A percentile compares a stretch with the other conserved stretches of the same genome.
Conservation (phyloP, 2,113 vertebrate species). For the Lycaon pictus region DNA sequence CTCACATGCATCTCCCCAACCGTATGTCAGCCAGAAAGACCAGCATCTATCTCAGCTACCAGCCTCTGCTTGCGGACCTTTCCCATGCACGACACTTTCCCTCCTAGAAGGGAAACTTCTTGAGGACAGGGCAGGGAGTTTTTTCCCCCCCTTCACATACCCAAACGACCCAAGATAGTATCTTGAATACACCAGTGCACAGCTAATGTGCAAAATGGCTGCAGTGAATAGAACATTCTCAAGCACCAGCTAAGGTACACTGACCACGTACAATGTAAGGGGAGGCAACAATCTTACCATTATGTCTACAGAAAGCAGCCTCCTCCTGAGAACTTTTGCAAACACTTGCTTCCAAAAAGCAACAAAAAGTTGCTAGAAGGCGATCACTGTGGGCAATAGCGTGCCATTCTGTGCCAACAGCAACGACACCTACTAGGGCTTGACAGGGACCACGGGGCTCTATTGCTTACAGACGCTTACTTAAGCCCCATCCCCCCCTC, state of each 20-base stretch:
- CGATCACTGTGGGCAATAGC: neutral
- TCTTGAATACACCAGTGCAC: neutral
- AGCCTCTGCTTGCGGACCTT: neutral
- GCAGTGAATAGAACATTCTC: neutral
- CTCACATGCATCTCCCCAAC: neutral
- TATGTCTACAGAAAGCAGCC: neutral
- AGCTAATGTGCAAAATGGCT: neutral
- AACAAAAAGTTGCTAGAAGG: slow-evolving; percentile 52
- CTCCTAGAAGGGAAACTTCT: neutral
- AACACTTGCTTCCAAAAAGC: neutral
- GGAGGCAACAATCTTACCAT: neutral
- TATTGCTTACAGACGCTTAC: neutral
- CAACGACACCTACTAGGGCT: neutral
- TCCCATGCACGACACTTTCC: neutral
- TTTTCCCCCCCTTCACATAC: neutral
- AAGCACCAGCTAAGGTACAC: neutral
- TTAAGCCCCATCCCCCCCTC: neutral
- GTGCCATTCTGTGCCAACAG: neutral
- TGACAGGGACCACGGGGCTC: neutral
- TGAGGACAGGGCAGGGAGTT: neutral
- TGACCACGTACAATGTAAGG: neutral
- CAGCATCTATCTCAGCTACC: neutral
- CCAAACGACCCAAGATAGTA: neutral
- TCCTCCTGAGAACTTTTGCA: slow-evolving; percentile 16
- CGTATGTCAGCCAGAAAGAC: neutral